phyloP scores from a whole-genome alignment of 2,113 vertebrate genomes.

The Zootoca vivipara region DNA sequence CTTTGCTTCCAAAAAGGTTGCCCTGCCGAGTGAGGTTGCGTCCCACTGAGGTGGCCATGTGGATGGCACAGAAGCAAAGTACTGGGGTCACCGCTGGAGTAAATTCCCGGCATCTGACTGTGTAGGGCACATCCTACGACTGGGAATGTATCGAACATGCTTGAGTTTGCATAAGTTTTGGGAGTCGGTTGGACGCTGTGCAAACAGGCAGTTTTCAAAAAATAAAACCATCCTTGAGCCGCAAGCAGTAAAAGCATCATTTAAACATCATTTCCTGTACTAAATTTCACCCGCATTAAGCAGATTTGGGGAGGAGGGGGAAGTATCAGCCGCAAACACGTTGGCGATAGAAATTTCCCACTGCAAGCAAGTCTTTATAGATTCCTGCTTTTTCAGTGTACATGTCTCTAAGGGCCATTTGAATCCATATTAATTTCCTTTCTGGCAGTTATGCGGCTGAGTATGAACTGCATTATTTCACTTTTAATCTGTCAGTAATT shows the following conservation, averaged over 20 bases:
- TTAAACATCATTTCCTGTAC: conserved; percentile 74
- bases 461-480: conserved; percentile 98
- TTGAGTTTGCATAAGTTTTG: background rate
- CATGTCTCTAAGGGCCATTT: conserved; percentile 93
- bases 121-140: background rate
- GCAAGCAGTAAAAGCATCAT: conserved; percentile 63
- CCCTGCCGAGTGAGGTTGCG: background rate
- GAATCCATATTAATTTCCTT: conserved; percentile 99
- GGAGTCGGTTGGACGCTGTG: conserved; percentile 40
- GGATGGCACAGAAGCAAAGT: background rate
- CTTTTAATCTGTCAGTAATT: conserved; percentile 99
- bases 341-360: conserved; percentile 89
- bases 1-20: background rate
- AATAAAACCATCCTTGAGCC: conserved; percentile 70
- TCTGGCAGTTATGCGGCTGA: conserved; percentile 95
- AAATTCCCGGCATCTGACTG: background rate
- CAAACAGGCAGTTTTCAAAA: conserved; percentile 64
- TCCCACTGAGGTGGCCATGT: background rate
- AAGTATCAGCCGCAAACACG: conserved; percentile 83
- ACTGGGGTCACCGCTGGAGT: background rate
- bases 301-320: conserved; percentile 63
- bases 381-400: conserved; percentile 80
- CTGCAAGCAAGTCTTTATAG: conserved; percentile 90
- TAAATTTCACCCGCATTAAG: conserved; percentile 71
- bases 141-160: background rate